Base-by-base conservation (phyloP, 2,888 invertebrate genomes). In the Myopa testacea region DNA sequence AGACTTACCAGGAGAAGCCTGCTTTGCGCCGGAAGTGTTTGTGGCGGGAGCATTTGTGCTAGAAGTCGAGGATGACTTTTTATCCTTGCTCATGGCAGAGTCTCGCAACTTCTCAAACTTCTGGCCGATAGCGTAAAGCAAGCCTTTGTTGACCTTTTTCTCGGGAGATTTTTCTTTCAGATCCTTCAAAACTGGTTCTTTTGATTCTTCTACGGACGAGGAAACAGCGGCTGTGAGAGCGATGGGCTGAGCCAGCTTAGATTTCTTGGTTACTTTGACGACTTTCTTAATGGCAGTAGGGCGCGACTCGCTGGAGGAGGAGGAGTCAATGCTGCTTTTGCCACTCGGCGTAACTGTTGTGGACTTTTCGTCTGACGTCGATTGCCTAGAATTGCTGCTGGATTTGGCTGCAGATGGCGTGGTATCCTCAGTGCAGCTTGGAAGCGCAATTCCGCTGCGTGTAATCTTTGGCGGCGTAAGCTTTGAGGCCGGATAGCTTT, bases 61-160 rank as follows among this genome's bases (percentile, higher is more conserved):
- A 38, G 76, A 55, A 67, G 0, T 76, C 52, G 75, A 34, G 8
- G 76, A 60, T 12, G 79, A 75, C 52, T 87, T 87, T 71, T 86
- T 88, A 4, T 88, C 88, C 69, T 86, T 88, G 79, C 90, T 90
- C 72, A 92, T 91, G 2, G 92, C 88, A 34, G 90, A 89, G 78
- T 90, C 90, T 3, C 92, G 90, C 58, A 94, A 91, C 86, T 93
- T 94, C 88, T 94, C 94, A 84, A 94, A 91, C 86, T 93, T 94
- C 85, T 94, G 95, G 67, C 96, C 95, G 83, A 95, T 92, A 0
- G 93, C 93, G 85, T 94, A 94, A 62, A 95, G 89, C 82, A 96
- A 90, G 79, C 91, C 92, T 82, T 91, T 89, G 80, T 90, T 91
- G 1, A 92, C 90, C 87, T 93, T 93, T 88, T 93, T 93, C 84